A percentile compares a stretch with the other conserved stretches of the same genome.
phyloP scores from a whole-genome alignment of 2,888 invertebrate genomes.

The Junonia oenone region DNA sequence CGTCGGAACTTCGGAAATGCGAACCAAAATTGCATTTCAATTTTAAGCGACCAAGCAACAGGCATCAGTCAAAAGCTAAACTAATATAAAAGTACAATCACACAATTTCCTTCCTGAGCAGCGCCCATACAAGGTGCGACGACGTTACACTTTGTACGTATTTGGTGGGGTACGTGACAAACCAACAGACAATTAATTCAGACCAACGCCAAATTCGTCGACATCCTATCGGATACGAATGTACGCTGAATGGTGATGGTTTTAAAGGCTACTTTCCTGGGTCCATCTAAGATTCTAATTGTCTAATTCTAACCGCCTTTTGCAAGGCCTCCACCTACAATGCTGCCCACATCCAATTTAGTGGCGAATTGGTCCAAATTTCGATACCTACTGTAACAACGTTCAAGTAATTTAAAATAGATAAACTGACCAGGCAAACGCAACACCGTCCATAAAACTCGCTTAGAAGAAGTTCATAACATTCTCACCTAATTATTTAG shows the following conservation, averaged over 20 bases:
- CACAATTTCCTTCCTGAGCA: constrained; percentile 67
- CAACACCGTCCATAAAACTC: neutral
- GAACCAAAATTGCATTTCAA: constrained; percentile 63
- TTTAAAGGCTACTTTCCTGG: constrained; percentile 50
- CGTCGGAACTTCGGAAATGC: constrained; percentile 56
- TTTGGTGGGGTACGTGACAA: constrained; percentile 73
- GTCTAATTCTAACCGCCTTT: constrained; percentile 61
- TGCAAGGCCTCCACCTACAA: constrained; percentile 72
- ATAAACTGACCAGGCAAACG: neutral
- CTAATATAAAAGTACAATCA: constrained; percentile 55
- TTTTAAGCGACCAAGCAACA: constrained; percentile 43
- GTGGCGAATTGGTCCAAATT: constrained; percentile 60
- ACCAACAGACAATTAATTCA: constrained; percentile 65
- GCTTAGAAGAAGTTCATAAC: neutral
- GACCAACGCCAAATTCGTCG: constrained; percentile 61
- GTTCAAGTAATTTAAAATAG: constrained; percentile 8
- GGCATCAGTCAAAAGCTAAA: constrained; percentile 22
- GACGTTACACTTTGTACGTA: constrained; percentile 50
- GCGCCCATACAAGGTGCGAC: constrained; percentile 53
- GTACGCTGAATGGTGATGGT: constrained; percentile 48
- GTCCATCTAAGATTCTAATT: constrained; percentile 40
- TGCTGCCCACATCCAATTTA: constrained; percentile 72
- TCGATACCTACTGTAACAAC: constrained; percentile 14
- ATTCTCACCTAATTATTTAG: neutral
- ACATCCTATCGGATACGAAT: constrained; percentile 46